Base-by-base conservation (phyloP, 2,113 vertebrate genomes). In the Ondatra zibethicus region DNA sequence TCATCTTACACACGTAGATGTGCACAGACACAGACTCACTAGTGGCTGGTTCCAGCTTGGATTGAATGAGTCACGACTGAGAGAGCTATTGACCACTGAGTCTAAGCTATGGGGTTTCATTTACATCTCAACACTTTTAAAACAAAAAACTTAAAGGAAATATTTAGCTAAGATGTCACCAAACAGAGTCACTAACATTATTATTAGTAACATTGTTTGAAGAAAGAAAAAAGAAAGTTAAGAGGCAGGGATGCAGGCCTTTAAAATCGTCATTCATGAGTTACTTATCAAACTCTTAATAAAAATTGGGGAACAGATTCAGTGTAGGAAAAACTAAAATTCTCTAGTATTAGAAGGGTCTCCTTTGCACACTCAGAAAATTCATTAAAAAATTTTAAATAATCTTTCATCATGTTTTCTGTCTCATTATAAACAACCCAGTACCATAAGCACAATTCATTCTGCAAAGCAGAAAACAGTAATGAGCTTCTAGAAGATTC, bases 91-190 rank as follows among this genome's bases (percentile, higher is more conserved):
- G 52, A 50, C 1, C 6, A 10, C 7, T 70, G 55, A 91, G 27
- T 70, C 58, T 88, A 77, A 39, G 3, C 55, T 68, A 50, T 45
- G 7, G 19, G 27, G 72, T n/a, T 61, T 94, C 75, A 82, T 33
- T 88, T 63, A 73, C 85, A 86, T 86, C 14, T 58, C 68, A 92
- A 25, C 16, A 92, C 85, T 85, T 92, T 58, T 12, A 89, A n/a
- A 84, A 63, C 13, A 0, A 5, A 84, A 65, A 63, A 7, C 50
- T 96, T 75, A 73, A 39, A 73, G 81, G 7, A 13, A 27, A 76
- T 42, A 45, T 45, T 33, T 45, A 42, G 6, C 66, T 55, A 76
- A 42, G 33, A 76, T 12, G 68, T 27, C 78, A 91, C 70, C 19
- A 39, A 85, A 47, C 25, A 4, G 55, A 82, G 39, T 82, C 77